Conservation (phyloP, 1,140 invertebrate species). For the Bicyclus anynana region DNA sequence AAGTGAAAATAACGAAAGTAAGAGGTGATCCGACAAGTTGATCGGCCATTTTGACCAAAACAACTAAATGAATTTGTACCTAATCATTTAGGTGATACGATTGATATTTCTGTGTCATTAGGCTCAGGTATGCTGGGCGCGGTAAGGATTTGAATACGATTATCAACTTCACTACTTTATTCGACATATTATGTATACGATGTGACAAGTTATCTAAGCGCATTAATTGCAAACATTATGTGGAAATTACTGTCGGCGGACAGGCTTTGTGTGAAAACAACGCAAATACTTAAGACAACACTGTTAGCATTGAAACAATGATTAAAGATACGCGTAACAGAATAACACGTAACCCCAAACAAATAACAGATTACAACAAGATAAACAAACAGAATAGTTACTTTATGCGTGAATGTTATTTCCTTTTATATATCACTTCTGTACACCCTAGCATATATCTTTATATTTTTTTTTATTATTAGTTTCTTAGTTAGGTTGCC, state of each 20-base stretch:
- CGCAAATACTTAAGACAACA: not conserved
- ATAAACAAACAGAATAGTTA: no score
- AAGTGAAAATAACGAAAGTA: slow-evolving; percentile 74
- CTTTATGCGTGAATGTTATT: no score
- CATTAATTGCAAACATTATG: slow-evolving; percentile 15
- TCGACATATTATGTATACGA: slow-evolving; percentile 10
- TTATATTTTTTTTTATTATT: no score
- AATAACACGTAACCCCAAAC: no score
- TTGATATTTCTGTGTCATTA: not conserved
- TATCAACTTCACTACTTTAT: slow-evolving; percentile 23
- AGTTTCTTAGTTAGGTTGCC: no score
- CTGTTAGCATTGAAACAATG: not conserved
- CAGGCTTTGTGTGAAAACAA: not conserved
- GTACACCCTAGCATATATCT: no score
- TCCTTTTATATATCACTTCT: no score
- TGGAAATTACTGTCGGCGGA: slow-evolving; percentile 1
- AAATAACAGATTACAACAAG: no score
- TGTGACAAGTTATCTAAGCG: slow-evolving; percentile 22
- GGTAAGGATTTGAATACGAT: slow-evolving; percentile 26
- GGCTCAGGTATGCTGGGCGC: slow-evolving; percentile 2
- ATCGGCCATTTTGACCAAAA: slow-evolving; percentile 50
- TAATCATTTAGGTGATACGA: not conserved
- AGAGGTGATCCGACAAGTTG: slow-evolving; percentile 52
- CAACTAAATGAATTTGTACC: not conserved
- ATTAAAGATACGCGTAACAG: not conserved